Conservation (phyloP, 2,888 invertebrate genomes). For the Stratiomys singularior region DNA sequence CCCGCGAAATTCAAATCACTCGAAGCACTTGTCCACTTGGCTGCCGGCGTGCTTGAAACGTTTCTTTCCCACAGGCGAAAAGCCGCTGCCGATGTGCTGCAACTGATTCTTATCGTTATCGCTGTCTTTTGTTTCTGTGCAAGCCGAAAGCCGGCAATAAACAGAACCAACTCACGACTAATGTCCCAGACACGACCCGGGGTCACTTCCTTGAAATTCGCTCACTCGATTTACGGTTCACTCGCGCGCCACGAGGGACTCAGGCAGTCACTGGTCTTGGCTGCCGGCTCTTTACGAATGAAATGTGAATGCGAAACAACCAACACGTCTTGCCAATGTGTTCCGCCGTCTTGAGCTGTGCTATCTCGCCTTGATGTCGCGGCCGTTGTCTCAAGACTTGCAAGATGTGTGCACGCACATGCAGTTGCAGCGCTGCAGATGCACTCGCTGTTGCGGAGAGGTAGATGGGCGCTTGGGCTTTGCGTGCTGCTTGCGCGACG, state of each 20-base stretch:
- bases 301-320: constrained; percentile 1
- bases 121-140: no score
- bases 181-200: not conserved
- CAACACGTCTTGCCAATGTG: not conserved
- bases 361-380: not conserved
- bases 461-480: not conserved
- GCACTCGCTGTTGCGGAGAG: not conserved
- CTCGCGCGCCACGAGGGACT: not conserved
- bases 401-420: not conserved
- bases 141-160: no score
- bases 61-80: no score
- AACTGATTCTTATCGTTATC: not conserved
- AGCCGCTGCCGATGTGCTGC: not conserved
- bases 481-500: not conserved
- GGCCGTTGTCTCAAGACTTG: constrained; percentile 1
- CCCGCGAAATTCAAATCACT: constrained; percentile 18
- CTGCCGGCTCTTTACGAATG: not conserved
- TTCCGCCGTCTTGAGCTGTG: not conserved
- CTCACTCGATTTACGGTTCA: not conserved
- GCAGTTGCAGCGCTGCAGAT: constrained; percentile 9
- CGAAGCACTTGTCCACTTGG: not conserved
- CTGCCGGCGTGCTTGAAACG: not conserved
- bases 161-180: not conserved
- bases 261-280: not conserved
- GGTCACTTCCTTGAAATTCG: not conserved